Conservation (phyloP, 2,888 invertebrate genomes). For the Scaptomyza flava region DNA sequence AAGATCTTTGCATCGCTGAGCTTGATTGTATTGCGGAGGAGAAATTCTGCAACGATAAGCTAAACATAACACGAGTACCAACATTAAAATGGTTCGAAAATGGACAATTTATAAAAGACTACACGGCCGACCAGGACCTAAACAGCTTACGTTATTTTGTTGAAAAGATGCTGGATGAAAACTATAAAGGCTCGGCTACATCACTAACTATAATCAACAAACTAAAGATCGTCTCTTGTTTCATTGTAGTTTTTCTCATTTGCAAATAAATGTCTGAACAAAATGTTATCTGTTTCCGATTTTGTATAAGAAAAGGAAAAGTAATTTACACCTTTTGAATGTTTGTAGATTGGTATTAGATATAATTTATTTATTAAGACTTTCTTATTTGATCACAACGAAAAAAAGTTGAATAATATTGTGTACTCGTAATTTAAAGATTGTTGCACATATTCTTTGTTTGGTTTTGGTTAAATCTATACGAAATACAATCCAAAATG, state of each 20-base stretch:
- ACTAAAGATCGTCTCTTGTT: not conserved
- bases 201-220: not conserved
- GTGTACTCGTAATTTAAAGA: slow-evolving; percentile 41
- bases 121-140: not conserved
- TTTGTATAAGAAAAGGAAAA: not conserved
- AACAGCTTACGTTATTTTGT: not conserved
- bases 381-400: slow-evolving; percentile 53
- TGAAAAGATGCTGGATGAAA: not conserved
- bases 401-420: slow-evolving; percentile 66
- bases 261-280: not conserved
- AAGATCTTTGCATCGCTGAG: slow-evolving; percentile 10
- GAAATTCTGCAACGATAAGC: not conserved
- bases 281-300: too few relatives aligned
- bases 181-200: not conserved
- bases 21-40: not conserved
- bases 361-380: slow-evolving; percentile 52
- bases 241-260: not conserved
- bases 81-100: slow-evolving; percentile 7
- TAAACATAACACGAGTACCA: not conserved
- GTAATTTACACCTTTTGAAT: too few relatives aligned
- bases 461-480: slow-evolving; percentile 33
- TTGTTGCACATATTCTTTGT: slow-evolving; percentile 25
- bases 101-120: not conserved
- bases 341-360: slow-evolving; percentile 40
- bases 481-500: slow-evolving; percentile 62